These are phyloP conservation scores for Rhinichthys klamathensis DNA, from an alignment of 2,113 vertebrate species.

Conservation along the genomic window DNA sequence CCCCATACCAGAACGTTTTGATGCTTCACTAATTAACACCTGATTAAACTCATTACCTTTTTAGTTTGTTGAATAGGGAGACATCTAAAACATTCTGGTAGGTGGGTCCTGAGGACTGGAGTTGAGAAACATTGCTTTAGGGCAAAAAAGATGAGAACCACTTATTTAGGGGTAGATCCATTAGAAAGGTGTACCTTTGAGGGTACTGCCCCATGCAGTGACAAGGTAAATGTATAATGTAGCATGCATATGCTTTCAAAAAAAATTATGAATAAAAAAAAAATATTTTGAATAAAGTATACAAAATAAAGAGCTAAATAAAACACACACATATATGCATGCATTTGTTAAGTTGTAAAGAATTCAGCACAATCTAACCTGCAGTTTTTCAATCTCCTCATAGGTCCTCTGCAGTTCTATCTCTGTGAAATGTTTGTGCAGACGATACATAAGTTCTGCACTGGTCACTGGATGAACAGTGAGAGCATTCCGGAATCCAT, in stretches of 20 bases:
- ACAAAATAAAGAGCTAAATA: not conserved
- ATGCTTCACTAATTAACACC: too few species aligned
- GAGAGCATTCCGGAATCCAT: conserved; percentile 81
- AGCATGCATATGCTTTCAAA: not conserved
- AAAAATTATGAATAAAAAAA: not conserved
- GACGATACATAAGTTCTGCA: conserved; percentile 92
- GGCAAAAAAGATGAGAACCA: not conserved
- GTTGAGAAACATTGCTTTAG: too few species aligned
- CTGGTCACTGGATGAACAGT: conserved; percentile 91
- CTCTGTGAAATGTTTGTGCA: conserved; percentile 91
- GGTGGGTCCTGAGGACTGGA: too few species aligned
- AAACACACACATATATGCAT: not conserved
- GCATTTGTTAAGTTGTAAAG: not conserved
- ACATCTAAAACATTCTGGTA: too few species aligned
- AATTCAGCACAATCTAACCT: conserved; percentile 74
- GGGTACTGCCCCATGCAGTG: not conserved
- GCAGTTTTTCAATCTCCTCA: conserved; percentile 90
- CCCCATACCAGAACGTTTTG: too few species aligned
- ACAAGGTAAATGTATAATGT: not conserved
- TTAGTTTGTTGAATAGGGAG: too few species aligned
- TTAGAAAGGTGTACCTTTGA: not conserved
- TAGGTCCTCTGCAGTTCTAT: conserved; percentile 92
- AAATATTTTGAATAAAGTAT: not conserved
- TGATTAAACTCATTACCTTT: too few species aligned
- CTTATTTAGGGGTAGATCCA: not conserved